These are phyloP conservation scores for Drosophila siamana DNA, from an alignment of 2,888 invertebrate species.

Conservation along the genomic window DNA sequence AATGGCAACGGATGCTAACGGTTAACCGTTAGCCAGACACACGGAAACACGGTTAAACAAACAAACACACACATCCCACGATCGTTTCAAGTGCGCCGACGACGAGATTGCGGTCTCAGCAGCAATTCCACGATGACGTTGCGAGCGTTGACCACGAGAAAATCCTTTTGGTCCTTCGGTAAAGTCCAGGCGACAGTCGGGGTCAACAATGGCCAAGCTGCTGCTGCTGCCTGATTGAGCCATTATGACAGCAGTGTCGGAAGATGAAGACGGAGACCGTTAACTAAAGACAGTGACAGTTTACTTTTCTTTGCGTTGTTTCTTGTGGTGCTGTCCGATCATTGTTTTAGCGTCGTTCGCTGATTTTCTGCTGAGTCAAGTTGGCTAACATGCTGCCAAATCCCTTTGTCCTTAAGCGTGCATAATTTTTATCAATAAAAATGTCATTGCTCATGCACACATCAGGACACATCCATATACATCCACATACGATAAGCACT, in stretches of 20 bases:
- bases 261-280: background rate
- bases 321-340: conserved; percentile 5
- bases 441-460: conserved; percentile 40
- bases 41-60: conserved; percentile 59
- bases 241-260: conserved; percentile 67
- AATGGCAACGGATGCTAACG: conserved; percentile 16
- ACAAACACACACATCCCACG: conserved; percentile 16
- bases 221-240: conserved; percentile 65
- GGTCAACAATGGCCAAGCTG: conserved; percentile 57
- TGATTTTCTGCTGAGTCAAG: conserved; percentile 74
- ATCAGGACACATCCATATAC: conserved; percentile 2
- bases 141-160: conserved; percentile 52
- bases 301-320: conserved; percentile 21
- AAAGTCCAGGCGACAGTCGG: conserved; percentile 48
- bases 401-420: conserved; percentile 62
- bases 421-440: conserved; percentile 80
- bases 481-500: conserved; percentile 35
- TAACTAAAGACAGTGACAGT: conserved; percentile 28
- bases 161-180: conserved; percentile 46
- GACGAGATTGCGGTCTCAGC: conserved; percentile 11
- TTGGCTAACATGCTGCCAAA: conserved; percentile 67
- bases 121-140: conserved; percentile 53
- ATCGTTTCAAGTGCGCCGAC: conserved; percentile 68
- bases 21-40: conserved; percentile 30
- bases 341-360: conserved; percentile 55